Base-by-base conservation (phyloP, 2,113 vertebrate species). In the Sander lucioperca region DNA sequence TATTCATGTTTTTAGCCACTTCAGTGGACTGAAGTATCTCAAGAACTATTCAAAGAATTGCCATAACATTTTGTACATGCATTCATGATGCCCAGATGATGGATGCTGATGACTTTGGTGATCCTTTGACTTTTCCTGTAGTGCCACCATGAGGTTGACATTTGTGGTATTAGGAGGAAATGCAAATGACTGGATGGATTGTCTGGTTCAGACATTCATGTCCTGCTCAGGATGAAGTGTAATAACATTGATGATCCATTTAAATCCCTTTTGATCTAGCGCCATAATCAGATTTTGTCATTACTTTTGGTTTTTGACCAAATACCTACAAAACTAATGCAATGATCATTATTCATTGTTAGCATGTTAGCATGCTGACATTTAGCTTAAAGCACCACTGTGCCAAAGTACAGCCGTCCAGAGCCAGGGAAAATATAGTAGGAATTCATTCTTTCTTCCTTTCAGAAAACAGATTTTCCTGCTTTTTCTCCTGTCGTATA, bases 151-250 rank as follows among this genome's bases (percentile, higher is more conserved):
- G 56, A 61, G 19, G n/a, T 9, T 69, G 47, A 50, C 58, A 79
- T 70, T 71, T 71, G 21, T 18, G 21, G 10, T 58, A 43, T 77
- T 48, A 19, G 27, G 23, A 3, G 33, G 43, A 78, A 77, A 78
- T 69, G 65, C 61, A 43, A 58, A 58, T 36, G 18, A 67, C 6
- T 8, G 27, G 19, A 51, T 36, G 43, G 27, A 58, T 51, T 53
- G 27, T n/a, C 10, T 45, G 23, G 62, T 25, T 16, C 11, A 64
- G 16, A 50, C n/a, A 43, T 57, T 25, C 11, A 33, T 58, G 43
- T 62, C 13, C n/a, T n/a, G 57, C 19, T 61, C 43, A 10, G 21
- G 54, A 27, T 45, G 12, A 43, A 18, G 10, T 21, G 11, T 10
- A 16, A 14, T 30, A 30, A n/a, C n/a, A 33, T 3, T 5, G 39